Evolutionary conservation across 2,888 invertebrate genomes (phyloP).

Genomic region (Scaptomyza reducta): DNA sequence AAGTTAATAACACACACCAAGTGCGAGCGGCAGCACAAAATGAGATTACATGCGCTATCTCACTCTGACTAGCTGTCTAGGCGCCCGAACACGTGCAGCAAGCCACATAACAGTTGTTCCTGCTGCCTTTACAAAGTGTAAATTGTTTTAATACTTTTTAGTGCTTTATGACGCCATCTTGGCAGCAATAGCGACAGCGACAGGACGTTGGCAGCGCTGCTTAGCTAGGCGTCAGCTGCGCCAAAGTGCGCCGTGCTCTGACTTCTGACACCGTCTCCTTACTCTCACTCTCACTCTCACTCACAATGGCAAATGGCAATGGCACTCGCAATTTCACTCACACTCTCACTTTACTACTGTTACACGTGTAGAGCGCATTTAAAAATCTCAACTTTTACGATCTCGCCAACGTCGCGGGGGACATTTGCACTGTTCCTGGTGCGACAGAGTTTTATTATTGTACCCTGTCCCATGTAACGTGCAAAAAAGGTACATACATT

Average conservation of each 20-base stretch:
- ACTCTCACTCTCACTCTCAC: slow-evolving; percentile 26
- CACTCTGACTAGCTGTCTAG: slow-evolving; percentile 6
- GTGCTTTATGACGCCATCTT: slow-evolving; percentile 76
- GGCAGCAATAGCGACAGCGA: slow-evolving; percentile 31
- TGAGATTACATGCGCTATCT: slow-evolving; percentile 2
- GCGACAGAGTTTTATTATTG: slow-evolving; percentile 49
- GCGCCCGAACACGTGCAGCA: slow-evolving; percentile 65
- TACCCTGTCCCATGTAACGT: background rate
- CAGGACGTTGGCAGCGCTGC: slow-evolving; percentile 25
- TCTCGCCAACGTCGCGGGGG: slow-evolving; percentile 54
- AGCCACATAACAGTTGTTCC: slow-evolving; percentile 65
- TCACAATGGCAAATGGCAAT: slow-evolving; percentile 9
- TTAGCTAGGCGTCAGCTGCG: slow-evolving; percentile 65
- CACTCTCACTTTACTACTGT: slow-evolving; percentile 11
- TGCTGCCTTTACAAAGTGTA: slow-evolving; percentile 79
- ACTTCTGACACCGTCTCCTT: slow-evolving; percentile 31
- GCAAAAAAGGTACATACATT: background rate
- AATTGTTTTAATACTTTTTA: slow-evolving; percentile 83
- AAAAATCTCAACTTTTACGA: slow-evolving; percentile 82
- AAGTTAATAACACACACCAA: slow-evolving; percentile 55
- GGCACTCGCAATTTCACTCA: slow-evolving; percentile 11
- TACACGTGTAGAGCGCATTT: slow-evolving; percentile 79
- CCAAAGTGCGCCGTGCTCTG: slow-evolving; percentile 45
- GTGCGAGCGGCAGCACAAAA: slow-evolving; percentile 25
- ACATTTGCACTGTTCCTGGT: slow-evolving; percentile 22